Evolutionary conservation across 2,797 vertebrate species (phyloP), one percentile per base, ranked within the genome.

Genomic region (Glyptemys insculpta): DNA sequence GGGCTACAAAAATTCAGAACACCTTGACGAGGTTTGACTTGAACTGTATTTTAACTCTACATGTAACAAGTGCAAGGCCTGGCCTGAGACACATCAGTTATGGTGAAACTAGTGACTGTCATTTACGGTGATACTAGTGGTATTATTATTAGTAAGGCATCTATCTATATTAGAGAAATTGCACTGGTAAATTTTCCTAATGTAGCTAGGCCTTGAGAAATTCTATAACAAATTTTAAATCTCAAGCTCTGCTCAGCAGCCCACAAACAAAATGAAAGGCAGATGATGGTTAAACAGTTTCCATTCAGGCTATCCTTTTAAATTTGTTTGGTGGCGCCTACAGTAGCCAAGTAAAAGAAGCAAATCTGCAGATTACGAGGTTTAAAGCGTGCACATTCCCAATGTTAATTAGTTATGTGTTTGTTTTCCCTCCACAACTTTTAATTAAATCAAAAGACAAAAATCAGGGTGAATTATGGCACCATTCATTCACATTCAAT

Each of bases 401-500:
- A 29, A 16, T 44, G 27, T 78, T 78, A 78, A 47, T 78, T 29
- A 72, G n/a, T 72, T 72, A 37, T 41, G 10, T n/a, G 62, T 68
- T 76, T 25, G 37, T 25, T 76, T 8, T 3, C 41, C 0, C 88
- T 6, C 52, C 29, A 74, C 8, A 31, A 31, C 2, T 92, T 85
- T 91, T 44, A 49, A 79, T 53, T 68, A 86, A 86, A 81, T 25
- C 21, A 81, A 93, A 93, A 89, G 7, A 9, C 11, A 90, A 83
- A 95, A 79, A 29, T 54, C 79, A 52, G 87, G 18, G 11, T 47
- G 81, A 78, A 37, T 44, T 57, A 29, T 12, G 50, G 14, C 80
- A 81, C 59, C 34, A 84, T 93, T 52, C 16, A 86, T 12, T 12
- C 65, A 19, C 83, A 85, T 27, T 16, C 87, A 41, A 11, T 0